These are phyloP conservation scores for Clarias gariepinus DNA, from an alignment of 2,113 vertebrate genomes.

Conservation along the genomic window DNA sequence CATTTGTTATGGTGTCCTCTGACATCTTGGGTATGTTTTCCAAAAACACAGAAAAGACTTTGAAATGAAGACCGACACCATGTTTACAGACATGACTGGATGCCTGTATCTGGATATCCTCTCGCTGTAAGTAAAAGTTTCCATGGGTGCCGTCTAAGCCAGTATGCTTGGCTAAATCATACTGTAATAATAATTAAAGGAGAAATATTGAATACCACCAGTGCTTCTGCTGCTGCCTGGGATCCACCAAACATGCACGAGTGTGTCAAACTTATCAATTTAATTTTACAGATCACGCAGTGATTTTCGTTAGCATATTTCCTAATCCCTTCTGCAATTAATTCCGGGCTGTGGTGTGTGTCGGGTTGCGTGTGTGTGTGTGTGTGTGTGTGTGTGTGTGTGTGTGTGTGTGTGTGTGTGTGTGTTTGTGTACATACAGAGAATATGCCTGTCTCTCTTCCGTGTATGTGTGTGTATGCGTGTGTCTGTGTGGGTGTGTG, in stretches of 20 bases:
- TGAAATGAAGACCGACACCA: neutral
- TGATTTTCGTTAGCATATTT: neutral
- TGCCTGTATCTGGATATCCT: neutral
- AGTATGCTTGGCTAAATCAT: neutral
- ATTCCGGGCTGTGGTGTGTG: neutral
- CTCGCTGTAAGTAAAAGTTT: neutral
- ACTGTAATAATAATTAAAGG: neutral
- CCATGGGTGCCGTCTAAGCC: neutral
- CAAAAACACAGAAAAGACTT: neutral
- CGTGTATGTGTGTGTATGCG: conserved; percentile 23
- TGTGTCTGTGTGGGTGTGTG: conserved; percentile 29
- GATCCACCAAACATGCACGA: neutral
- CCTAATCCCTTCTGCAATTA: neutral
- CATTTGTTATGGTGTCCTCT: neutral
- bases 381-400: neutral
- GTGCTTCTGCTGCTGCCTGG: neutral
- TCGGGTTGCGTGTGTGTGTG: neutral
- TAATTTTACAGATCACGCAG: neutral
- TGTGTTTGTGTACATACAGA: neutral
- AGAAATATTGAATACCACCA: neutral
- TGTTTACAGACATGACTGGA: neutral
- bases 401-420: neutral
- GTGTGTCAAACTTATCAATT: neutral
- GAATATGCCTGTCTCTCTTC: neutral
- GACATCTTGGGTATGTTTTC: neutral